Percentiles rank a stretch among this genome's conserved stretches.
Conservation (phyloP, 2,113 vertebrate genomes). For the Heterotilapia buettikoferi region DNA sequence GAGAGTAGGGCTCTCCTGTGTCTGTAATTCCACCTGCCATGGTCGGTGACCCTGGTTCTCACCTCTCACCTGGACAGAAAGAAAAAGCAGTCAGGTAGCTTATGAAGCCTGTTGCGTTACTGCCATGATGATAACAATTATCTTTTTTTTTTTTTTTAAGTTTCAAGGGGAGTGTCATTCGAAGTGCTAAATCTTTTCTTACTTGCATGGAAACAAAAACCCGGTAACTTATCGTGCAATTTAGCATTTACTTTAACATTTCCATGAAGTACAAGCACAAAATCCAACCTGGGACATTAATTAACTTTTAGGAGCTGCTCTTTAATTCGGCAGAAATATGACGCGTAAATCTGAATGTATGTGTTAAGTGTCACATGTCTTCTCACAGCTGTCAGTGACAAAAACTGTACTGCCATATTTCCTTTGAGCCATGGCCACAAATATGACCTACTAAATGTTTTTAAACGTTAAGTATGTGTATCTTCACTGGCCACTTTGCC, state of each 20-base stretch:
- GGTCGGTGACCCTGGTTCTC: background rate
- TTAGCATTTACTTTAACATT: background rate
- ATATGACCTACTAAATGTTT: background rate
- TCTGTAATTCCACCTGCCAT: constrained; percentile 96
- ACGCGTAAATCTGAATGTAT: background rate
- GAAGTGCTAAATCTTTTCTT: background rate
- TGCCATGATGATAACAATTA: background rate
- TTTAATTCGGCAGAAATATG: background rate
- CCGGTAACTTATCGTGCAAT: background rate
- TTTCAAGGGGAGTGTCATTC: accelerated
- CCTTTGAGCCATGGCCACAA: background rate
- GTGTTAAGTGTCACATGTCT: background rate
- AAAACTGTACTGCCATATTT: background rate
- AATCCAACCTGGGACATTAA: accelerated
- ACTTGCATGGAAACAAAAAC: background rate
- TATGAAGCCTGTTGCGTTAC: accelerated
- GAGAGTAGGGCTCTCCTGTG: constrained; percentile 90
- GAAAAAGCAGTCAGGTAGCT: background rate
- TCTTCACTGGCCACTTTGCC: accelerated
- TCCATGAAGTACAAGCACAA: background rate
- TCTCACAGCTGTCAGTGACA: background rate
- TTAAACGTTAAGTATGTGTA: background rate
- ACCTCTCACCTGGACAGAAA: constrained; percentile 16
- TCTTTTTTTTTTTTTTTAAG: background rate
- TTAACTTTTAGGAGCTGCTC: background rate